Evolutionary conservation across 2,888 invertebrate genomes (phyloP), one percentile per base, ranked within the genome.

Genomic region (Lathronympha strigana): DNA sequence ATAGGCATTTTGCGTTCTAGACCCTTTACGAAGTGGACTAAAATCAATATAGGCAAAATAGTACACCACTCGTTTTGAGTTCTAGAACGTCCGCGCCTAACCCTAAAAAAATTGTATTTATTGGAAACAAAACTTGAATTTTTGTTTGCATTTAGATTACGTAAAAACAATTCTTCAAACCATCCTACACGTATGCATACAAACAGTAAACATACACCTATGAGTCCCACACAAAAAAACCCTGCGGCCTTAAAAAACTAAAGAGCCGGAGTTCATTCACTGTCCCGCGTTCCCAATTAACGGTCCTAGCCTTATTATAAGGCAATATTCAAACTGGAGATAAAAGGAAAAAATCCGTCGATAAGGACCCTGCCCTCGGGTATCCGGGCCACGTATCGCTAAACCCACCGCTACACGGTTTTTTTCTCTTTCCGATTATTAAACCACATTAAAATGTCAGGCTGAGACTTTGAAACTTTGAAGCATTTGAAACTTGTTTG

Each of bases 401-500:
- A 86, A 89, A 91, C 38, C 88, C 88, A 88, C 87, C 87, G 86
- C 84, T 85, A 80, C 82, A 82, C 74, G 75, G 73, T 70, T 73
- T 85, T 87, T 90, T 88, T 86, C 78, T 81, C 75, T 84, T 87
- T 85, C 83, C 82, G 85, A 87, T 90, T 91, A 90, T 90, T 90
- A 90, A 87, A 82, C 86, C 85, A 90, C 89, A 90, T 90, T 90
- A 90, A 90, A 89, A 88, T 85, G 81, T 88, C 80, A 79, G 81
- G 49, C 87, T 81, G 80, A 54, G 83, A 62, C 67, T 75, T 68
- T 77, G 70, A 86, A 90, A 86, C 78, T 81, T 79, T 78, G 19
- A 23, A 33, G 25, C 45, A 50, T 67, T 23, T 33, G 49, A 47
- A 40, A 13, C 8, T 25, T 40, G 19, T 55, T 55, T 55, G 23